Percentiles rank a stretch among this genome's conserved stretches.
Evolutionary conservation across 2,113 vertebrate genomes (phyloP).

Genomic region (Odocoileus virginianus): DNA sequence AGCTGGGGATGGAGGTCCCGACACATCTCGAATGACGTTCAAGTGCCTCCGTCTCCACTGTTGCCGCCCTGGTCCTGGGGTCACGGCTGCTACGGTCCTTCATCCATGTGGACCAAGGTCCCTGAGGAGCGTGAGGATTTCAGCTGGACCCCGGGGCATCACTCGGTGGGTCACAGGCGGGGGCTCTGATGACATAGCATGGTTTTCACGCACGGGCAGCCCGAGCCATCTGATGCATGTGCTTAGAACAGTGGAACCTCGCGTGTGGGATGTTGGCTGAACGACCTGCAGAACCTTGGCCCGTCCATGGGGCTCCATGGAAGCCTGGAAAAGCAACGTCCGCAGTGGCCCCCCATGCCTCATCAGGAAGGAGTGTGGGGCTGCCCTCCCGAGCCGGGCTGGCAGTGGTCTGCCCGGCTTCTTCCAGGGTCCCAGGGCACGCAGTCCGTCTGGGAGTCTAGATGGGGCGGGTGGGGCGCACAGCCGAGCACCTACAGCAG

Average conservation of each 20-base stretch:
- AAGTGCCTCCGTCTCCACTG: rapidly evolving
- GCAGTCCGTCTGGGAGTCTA: too few species aligned
- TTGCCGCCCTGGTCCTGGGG: neutral
- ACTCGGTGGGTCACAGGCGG: neutral
- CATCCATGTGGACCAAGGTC: neutral
- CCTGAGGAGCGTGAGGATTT: neutral
- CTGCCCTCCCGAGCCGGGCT: neutral
- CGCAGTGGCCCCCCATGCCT: rapidly evolving
- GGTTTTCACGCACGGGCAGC: neutral
- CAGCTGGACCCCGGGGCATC: neutral
- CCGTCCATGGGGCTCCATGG: rapidly evolving
- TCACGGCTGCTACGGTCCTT: neutral
- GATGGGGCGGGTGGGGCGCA: rapidly evolving
- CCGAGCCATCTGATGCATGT: rapidly evolving
- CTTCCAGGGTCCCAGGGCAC: neutral
- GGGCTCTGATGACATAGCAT: rapidly evolving
- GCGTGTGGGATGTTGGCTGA: neutral
- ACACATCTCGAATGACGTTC: rapidly evolving
- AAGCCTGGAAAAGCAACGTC: neutral
- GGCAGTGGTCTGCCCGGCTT: neutral
- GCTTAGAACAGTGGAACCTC: neutral
- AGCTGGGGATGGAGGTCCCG: neutral
- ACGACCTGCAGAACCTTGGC: rapidly evolving
- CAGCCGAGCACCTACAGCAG: rapidly evolving
- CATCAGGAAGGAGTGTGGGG: neutral